Evolutionary conservation across 2,888 invertebrate genomes (phyloP), one percentile per base, ranked within the genome.

Genomic region (Apamea crenata): DNA sequence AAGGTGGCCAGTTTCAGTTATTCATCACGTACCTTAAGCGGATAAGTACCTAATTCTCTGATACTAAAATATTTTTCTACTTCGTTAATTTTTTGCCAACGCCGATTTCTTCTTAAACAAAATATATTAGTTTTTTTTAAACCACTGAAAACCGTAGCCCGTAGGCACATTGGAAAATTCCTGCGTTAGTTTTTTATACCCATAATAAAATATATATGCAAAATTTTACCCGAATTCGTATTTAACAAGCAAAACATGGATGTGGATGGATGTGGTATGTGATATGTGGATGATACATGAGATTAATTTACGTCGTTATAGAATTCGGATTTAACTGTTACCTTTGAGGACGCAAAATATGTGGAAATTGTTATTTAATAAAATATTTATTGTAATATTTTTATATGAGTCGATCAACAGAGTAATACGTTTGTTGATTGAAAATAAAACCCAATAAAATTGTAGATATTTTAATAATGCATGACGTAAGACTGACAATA

Each of bases 181-280:
- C 47, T n/a, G 50, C 68, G 59, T 68, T 59, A 76, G 50, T 36
- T 68, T 75, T 85, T 85, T 74, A 74, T 53, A 63, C 4, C 4
- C 40, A 7, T 16, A 65, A 72, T 82, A 85, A 72, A 81, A 75
- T 53, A 72, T 21, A 40, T 61, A 86, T 82, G 70, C 44, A 69
- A 78, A 71, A 78, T 66, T 29, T 16, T 74, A 40, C 18, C 50
- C 18, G 50, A 63, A 65, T 53, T 61, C 25, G 18, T 47, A 32
- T 69, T 18, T 40, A 56, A 47, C 25, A 75, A 18, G 12, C 5
- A 70, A 36, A 74, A 74, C 74, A 68, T 68, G 59, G n/a, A 77
- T 73, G 29, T 32, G 47, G 59, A 76, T 36, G 4, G 36, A 36
- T 36, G 36, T 36, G 36, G 36, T 36, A 3, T 36, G 36, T 36